Evolutionary conservation across 2,113 vertebrate genomes (phyloP), one percentile per base, ranked within the genome.

Genomic region (Notarius lentiginosus): DNA sequence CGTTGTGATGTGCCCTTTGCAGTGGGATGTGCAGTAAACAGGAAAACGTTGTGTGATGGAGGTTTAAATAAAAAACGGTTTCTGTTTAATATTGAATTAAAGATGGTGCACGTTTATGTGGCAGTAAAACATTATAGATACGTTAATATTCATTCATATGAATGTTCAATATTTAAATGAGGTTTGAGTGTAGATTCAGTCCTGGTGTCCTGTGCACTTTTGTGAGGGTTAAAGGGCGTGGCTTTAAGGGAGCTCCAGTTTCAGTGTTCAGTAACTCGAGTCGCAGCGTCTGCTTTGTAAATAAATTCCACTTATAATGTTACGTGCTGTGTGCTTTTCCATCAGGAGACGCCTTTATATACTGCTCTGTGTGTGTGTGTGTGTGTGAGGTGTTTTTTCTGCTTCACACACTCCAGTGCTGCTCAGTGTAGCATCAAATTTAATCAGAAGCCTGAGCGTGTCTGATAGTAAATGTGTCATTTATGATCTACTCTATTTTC

Each of bases 371-470:
- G 76, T n/a, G 49, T 79, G 76, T 56, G 76, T 30, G 72, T 22
- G 72, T 41, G 41, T 76, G 73, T 68, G 27, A 7, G 34, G n/a
- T 14, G 47, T 55, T 15, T 53, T 58, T 60, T 80, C 77, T 60
- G 77, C 77, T 80, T 80, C 77, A 80, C 55, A 79, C 27, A 80
- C 77, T 80, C 55, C 27, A 60, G 55, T 2, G 27, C 77, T 80
- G 77, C 77, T 80, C 77, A 60, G 77, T 80, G 77, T 80, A 58
- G 77, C 77, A 80, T 80, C 27, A 80, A 80, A 80, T 80, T 80
- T 34, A 80, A 80, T 80, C 77, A 80, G 55, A 34, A 80, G 77
- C 55, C 55, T 80, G 55, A 80, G 55, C 15, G 30, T 60, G 79
- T 80, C 55, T 79, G 77, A 30, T 79, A 79, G 77, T 79, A 79